Evolutionary conservation across 2,113 vertebrate species (phyloP).

Genomic region (Tinamus guttatus): DNA sequence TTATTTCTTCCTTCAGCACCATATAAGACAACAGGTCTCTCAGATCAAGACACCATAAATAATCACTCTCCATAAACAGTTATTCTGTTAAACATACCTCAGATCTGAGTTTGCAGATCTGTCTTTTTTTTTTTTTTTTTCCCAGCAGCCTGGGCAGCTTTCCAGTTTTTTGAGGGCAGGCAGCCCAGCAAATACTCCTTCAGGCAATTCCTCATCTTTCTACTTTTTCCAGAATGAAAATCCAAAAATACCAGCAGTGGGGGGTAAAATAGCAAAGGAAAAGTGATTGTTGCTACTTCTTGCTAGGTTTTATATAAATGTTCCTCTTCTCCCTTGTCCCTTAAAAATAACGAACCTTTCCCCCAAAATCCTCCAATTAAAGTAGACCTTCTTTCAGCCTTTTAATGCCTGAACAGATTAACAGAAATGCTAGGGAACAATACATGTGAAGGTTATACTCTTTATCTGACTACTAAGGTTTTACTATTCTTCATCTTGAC

Average conservation of each 20-base stretch:
- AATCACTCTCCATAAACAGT: neutral
- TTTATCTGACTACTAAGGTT: neutral
- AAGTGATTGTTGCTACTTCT: slow-evolving; percentile 33
- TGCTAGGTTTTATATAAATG: slow-evolving; percentile 3
- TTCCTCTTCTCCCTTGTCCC: neutral
- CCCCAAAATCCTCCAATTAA: neutral
- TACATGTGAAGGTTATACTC: neutral
- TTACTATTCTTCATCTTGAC: too few species aligned
- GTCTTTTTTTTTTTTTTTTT: slow-evolving; percentile 2
- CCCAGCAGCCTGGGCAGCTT: neutral
- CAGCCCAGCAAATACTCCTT: slow-evolving; percentile 49
- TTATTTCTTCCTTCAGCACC: neutral
- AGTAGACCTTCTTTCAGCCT: neutral
- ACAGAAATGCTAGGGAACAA: neutral
- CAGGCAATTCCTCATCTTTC: slow-evolving; percentile 50
- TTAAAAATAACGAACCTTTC: slow-evolving; percentile 19
- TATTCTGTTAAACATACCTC: slow-evolving; percentile 37
- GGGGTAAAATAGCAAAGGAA: slow-evolving; percentile 45
- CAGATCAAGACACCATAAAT: slow-evolving; percentile 34
- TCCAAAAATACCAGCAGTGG: slow-evolving; percentile 17
- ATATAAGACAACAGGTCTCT: neutral
- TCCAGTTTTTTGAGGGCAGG: slow-evolving; percentile 43
- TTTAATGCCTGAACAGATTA: neutral
- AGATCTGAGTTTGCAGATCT: slow-evolving; percentile 15
- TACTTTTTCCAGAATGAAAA: slow-evolving; percentile 58